A percentile compares a stretch with the other conserved stretches of the same genome.
Conservation (phyloP, 2,797 vertebrate species). For the Typhlichthys subterraneus region DNA sequence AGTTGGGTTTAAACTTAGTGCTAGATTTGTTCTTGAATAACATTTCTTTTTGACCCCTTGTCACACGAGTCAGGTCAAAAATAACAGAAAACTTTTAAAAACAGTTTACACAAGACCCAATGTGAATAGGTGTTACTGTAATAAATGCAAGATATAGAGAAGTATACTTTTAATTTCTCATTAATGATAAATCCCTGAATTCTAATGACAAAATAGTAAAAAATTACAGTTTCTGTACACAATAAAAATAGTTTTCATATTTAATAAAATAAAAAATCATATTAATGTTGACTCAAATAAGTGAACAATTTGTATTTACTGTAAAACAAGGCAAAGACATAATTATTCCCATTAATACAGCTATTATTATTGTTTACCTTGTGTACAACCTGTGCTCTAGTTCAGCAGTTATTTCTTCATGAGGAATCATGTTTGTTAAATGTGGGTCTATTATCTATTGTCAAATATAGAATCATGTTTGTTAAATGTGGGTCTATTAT, state of each 20-base stretch:
- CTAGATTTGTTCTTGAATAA: slow-evolving; percentile 57
- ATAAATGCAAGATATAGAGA: slow-evolving; percentile 10
- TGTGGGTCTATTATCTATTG: no score
- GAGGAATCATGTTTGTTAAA: slow-evolving; percentile 3
- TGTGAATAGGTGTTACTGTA: no score
- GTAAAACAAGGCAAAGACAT: not conserved
- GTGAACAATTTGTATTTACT: slow-evolving; percentile 11
- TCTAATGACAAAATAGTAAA: no score
- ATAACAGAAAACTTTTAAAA: no score
- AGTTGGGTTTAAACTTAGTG: slow-evolving; percentile 53
- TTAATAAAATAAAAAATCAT: not conserved
- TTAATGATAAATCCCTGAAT: slow-evolving; percentile 20
- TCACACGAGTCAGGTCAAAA: slow-evolving; percentile 35
- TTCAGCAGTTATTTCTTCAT: slow-evolving; percentile 2
- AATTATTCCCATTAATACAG: no score
- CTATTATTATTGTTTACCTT: not conserved
- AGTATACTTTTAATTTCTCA: slow-evolving; percentile 23
- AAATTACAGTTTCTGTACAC: no score
- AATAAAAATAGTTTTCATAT: no score
- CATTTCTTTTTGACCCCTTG: slow-evolving; percentile 32
- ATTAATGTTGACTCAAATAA: slow-evolving; percentile 28
- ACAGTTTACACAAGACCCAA: not conserved
- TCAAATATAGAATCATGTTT: no score
- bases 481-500: not conserved
- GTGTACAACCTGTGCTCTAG: not conserved